Percentiles rank a stretch among this genome's conserved stretches.
These are phyloP conservation scores for Cydia strobilella DNA, from an alignment of 1,140 invertebrate genomes.

Conservation along the genomic window DNA sequence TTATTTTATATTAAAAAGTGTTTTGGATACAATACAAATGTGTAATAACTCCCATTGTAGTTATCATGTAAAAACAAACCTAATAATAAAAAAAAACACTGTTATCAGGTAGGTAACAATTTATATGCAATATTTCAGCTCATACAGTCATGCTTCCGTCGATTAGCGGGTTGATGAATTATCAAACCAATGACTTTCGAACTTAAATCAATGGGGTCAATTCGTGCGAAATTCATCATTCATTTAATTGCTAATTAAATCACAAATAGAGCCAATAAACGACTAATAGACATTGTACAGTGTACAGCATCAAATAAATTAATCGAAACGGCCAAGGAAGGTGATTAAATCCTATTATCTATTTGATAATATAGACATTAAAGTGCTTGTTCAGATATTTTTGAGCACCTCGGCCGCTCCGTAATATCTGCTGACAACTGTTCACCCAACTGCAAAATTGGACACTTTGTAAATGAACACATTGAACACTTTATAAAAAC, in stretches of 20 bases:
- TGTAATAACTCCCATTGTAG: not conserved
- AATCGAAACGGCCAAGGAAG: too few relatives aligned
- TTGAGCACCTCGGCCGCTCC: too few relatives aligned
- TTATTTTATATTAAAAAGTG: too few relatives aligned
- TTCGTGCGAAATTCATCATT: slow-evolving; percentile 11
- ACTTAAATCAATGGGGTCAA: not conserved
- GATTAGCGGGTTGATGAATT: slow-evolving; percentile 4
- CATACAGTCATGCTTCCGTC: not conserved
- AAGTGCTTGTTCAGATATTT: too few relatives aligned
- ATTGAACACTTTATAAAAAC: too few relatives aligned
- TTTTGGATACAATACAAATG: not conserved
- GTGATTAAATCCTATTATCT: too few relatives aligned
- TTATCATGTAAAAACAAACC: not conserved
- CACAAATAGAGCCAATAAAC: not conserved
- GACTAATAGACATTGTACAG: not conserved
- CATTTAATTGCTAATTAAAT: not conserved
- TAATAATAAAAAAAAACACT: not conserved
- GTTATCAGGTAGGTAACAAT: not conserved
- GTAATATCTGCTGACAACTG: too few relatives aligned
- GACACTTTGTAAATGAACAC: too few relatives aligned
- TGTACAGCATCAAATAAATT: too few relatives aligned
- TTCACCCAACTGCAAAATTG: too few relatives aligned
- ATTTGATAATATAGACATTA: too few relatives aligned
- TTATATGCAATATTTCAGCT: not conserved
- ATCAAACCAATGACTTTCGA: not conserved